Conservation (phyloP, 2,888 invertebrate species). For the Invenusta paracnida region DNA sequence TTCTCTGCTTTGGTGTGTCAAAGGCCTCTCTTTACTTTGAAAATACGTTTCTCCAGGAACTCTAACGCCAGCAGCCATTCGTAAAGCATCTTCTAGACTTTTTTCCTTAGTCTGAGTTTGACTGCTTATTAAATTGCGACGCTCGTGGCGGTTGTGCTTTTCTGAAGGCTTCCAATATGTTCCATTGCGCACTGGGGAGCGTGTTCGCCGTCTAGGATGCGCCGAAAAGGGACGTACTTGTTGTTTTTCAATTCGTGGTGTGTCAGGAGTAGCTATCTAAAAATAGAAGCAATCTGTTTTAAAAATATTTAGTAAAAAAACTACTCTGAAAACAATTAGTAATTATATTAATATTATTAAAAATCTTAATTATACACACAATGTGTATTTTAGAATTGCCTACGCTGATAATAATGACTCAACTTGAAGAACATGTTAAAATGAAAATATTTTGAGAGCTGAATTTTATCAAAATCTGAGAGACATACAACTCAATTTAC, state of each 20-base stretch:
- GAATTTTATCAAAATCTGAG: too few species aligned
- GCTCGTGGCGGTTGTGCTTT: background rate
- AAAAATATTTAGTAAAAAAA: too few species aligned
- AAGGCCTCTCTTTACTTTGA: background rate
- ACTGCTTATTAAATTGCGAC: background rate
- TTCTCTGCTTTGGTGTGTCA: background rate
- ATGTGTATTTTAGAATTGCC: too few species aligned
- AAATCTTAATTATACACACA: too few species aligned
- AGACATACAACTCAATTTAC: too few species aligned
- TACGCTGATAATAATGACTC: too few species aligned
- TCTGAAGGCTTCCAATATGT: background rate
- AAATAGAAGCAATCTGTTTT: too few species aligned
- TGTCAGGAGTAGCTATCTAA: background rate
- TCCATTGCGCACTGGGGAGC: background rate
- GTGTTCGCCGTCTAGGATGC: background rate
- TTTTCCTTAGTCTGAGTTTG: background rate
- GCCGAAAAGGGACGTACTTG: background rate
- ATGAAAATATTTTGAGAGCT: too few species aligned
- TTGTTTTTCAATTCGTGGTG: background rate
- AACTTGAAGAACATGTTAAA: too few species aligned
- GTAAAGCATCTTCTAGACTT: background rate
- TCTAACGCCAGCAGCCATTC: background rate
- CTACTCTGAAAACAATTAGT: too few species aligned
- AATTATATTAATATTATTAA: too few species aligned
- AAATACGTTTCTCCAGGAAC: background rate